Percentiles rank a stretch among this genome's conserved stretches.
Conservation (phyloP, 2,888 invertebrate species). For the Hofmannophila pseudospretella region DNA sequence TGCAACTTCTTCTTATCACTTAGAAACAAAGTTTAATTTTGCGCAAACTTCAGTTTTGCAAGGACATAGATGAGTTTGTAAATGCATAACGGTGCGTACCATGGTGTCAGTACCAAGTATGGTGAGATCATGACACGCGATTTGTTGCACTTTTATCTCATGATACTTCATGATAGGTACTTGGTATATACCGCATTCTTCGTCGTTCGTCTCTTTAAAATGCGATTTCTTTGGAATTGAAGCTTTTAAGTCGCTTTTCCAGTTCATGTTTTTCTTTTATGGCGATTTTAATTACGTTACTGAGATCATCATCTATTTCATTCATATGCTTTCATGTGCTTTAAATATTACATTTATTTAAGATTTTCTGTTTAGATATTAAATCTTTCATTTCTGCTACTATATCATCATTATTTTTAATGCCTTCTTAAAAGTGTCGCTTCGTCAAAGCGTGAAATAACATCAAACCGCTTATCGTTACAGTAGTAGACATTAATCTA, state of each 20-base stretch:
- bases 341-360: neutral
- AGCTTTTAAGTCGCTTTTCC: neutral
- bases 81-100: constrained; percentile 52
- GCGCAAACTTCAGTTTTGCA: constrained; percentile 14
- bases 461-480: constrained; percentile 21
- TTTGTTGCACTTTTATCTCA: constrained; percentile 63
- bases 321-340: neutral
- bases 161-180: constrained; percentile 6
- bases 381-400: too few species aligned
- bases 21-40: constrained; percentile 20
- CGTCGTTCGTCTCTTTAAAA: neutral
- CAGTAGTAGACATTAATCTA: constrained; percentile 17
- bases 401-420: constrained; percentile 14
- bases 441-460: constrained; percentile 28
- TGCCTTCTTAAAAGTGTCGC: constrained; percentile 21
- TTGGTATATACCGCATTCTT: constrained; percentile 20
- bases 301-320: neutral
- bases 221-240: neutral
- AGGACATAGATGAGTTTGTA: constrained; percentile 19
- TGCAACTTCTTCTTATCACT: constrained; percentile 9
- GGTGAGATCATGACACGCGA: constrained; percentile 58
- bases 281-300: constrained; percentile 7
- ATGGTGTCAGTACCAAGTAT: constrained; percentile 40
- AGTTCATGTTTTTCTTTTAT: constrained; percentile 1
- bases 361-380: too few species aligned